Evolutionary conservation across 2,888 invertebrate genomes (phyloP), one percentile per base, ranked within the genome.

Genomic region (Acanthosoma haemorrhoidale): DNA sequence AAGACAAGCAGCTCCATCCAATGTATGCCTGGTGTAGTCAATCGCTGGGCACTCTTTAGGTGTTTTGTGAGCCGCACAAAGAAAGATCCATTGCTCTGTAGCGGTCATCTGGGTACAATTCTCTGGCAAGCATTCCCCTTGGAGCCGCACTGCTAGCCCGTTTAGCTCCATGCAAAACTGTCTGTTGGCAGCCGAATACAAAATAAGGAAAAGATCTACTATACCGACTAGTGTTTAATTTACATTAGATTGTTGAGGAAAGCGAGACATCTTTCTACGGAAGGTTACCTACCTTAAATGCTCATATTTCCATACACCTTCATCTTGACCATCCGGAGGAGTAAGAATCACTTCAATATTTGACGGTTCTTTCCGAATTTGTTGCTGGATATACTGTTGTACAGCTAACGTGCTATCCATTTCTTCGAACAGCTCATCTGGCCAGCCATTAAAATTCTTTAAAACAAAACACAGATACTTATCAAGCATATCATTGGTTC

Each of bases 41-140:
- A 99, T 99, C 68, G 99, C 99, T 70, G 98, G 95, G 81, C 99
- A 99, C 86, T 99, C 99, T 82, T 99, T 99, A 41, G 99, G 99
- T 73, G 98, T 98, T 85, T 99, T 99, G 81, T 99, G 99, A 43
- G 99, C 98, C 71, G 99, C 99, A 84, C 99, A 99, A 68, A 99
- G 83, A 81, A 99, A 99, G 81, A 99, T 99, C 99, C 99, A 99
- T 79, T 99, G 98, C 81, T 99, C 98, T 31, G 99, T 99, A 32
- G 99, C 99, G 57, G 98, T 99, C 99, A 99, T 99, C 83, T 99
- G 98, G 72, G 92, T 94, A 81, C 99, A 99, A 21, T 92, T 94
- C 78, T 95, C 93, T 39, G 98, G 96, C 78, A 94, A 92, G 80
- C 99, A 99, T 81, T 98, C 97, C 75, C 88, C 88, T 84, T 98